A percentile compares a stretch with the other conserved stretches of the same genome.
These are phyloP conservation scores for Holothuria glaberrima DNA, from an alignment of 35 echinoderm and acorn worm species.

Conservation along the genomic window DNA sequence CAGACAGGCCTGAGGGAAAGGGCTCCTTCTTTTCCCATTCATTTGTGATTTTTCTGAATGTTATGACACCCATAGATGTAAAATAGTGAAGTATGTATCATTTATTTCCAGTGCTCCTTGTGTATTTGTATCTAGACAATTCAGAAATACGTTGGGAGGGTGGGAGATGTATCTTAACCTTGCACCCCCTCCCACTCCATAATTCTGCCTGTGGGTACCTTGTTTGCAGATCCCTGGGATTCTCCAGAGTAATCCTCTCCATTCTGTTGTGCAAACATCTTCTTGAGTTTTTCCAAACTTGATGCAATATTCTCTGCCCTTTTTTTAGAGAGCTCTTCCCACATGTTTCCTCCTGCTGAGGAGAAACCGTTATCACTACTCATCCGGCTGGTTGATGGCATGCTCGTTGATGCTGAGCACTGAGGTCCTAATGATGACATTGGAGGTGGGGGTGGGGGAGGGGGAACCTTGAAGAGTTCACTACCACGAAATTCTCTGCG, in stretches of 20 bases:
- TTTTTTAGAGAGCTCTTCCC: conserved; percentile 22
- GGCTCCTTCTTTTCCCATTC: no score
- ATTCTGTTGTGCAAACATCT: conserved; percentile 39
- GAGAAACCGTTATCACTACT: neutral
- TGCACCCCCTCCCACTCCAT: no score
- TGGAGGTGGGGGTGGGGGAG: conserved; percentile 5
- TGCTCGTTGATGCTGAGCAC: neutral
- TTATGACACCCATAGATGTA: no score
- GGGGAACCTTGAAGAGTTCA: conserved; percentile 22
- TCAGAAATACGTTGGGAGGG: no score
- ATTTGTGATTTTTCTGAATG: no score
- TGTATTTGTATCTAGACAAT: no score
- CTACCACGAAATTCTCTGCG: neutral
- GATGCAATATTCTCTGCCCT: conserved; percentile 39
- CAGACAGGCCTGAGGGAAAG: no score
- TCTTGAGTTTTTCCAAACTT: conserved; percentile 55
- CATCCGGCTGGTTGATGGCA: conserved; percentile 14
- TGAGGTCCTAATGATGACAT: neutral
- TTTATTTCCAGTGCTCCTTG: no score
- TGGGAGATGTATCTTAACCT: no score
- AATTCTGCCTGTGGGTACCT: neutral
- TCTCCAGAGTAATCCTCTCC: conserved; percentile 14
- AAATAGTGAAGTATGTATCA: no score
- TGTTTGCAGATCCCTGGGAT: conserved; percentile 16
- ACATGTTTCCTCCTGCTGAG: neutral